phyloP scores from a whole-genome alignment of 2,797 vertebrate species.

The Chelonia mydas region DNA sequence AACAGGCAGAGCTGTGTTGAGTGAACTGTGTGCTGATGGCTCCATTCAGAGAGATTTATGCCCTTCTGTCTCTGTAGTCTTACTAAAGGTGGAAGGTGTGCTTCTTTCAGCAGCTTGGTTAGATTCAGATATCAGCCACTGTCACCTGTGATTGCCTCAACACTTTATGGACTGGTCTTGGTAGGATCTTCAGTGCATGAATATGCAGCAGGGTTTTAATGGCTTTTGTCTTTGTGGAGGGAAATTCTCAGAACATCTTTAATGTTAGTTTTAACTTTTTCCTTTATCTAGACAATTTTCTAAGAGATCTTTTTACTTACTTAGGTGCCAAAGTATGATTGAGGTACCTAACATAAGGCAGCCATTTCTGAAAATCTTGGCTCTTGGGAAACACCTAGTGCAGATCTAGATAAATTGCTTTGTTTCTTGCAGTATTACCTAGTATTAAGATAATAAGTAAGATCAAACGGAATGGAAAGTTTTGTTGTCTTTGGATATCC shows the following conservation, averaged over 20 bases:
- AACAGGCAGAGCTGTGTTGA: background rate
- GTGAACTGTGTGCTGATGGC: background rate
- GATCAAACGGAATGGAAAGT: background rate
- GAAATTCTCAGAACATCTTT: background rate
- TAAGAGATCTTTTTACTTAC: background rate
- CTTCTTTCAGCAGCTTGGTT: background rate
- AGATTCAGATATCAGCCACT: background rate
- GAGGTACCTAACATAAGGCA: background rate
- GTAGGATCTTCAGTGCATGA: background rate
- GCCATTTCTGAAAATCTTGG: background rate
- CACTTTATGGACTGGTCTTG: too few species aligned
- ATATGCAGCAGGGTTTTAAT: conserved; percentile 29
- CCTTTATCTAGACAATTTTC: background rate
- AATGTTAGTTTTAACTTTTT: background rate
- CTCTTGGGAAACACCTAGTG: background rate
- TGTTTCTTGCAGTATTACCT: background rate
- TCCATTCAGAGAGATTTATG: background rate
- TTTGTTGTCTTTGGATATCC: background rate
- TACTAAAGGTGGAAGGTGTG: rapidly evolving
- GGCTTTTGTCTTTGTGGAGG: conserved; percentile 37
- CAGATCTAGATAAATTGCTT: background rate
- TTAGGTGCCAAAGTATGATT: background rate
- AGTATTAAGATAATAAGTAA: background rate
- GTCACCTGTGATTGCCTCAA: background rate
- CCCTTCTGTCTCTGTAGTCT: background rate